phyloP scores from a whole-genome alignment of 2,888 invertebrate species.

The Ligdia adustata region DNA sequence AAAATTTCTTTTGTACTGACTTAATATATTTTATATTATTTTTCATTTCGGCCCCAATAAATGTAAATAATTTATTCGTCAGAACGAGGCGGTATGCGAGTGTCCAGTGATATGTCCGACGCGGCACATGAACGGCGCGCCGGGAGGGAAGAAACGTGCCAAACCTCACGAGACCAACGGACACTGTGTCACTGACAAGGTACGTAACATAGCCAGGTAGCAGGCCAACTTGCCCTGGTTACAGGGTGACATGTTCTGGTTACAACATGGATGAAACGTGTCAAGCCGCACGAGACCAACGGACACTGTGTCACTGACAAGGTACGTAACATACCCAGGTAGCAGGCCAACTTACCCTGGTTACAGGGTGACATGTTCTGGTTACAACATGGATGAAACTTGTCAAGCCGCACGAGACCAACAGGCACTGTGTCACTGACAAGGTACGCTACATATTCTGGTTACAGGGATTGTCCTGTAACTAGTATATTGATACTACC shows the following conservation, averaged over 20 bases:
- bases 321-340: too few relatives aligned
- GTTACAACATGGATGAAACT: conserved; percentile 58
- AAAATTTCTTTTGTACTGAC: too few relatives aligned
- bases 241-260: too few relatives aligned
- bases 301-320: conserved; percentile 57
- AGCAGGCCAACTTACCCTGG: too few relatives aligned
- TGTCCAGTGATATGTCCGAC: conserved; percentile 6
- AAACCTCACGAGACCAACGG: conserved; percentile 48
- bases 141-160: conserved; percentile 53
- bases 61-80: not conserved
- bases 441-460: too few relatives aligned
- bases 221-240: too few relatives aligned
- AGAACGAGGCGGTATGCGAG: conserved; percentile 20
- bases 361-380: too few relatives aligned
- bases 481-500: too few relatives aligned
- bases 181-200: conserved; percentile 51
- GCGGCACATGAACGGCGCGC: conserved; percentile 53
- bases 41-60: too few relatives aligned
- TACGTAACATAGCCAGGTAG: too few relatives aligned
- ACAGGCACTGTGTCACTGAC: conserved; percentile 58
- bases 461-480: too few relatives aligned
- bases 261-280: conserved; percentile 54
- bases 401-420: conserved; percentile 33
- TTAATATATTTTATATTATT: too few relatives aligned
- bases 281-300: conserved; percentile 40